Percentiles rank a stretch among this genome's conserved stretches.
Conservation (phyloP, 1,140 invertebrate species). For the Macrostomum lignano region DNA sequence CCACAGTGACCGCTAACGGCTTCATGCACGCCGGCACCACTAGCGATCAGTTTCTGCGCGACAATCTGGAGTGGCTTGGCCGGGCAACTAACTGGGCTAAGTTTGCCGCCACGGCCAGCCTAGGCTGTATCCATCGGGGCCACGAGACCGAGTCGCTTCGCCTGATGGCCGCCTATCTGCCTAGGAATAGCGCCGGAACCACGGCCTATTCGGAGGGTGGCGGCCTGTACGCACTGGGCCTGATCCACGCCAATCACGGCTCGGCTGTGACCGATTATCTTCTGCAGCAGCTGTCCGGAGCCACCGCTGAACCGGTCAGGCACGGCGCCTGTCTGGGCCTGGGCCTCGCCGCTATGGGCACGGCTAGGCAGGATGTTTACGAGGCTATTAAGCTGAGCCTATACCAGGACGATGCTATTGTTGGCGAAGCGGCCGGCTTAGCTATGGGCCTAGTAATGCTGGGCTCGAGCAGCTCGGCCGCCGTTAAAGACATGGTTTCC, state of each 20-base stretch:
- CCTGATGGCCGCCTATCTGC: conserved; percentile 85
- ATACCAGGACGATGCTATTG: conserved; percentile 92
- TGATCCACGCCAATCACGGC: conserved; percentile 98
- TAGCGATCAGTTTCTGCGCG: conserved; percentile 57
- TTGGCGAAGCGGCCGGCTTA: conserved; percentile 71
- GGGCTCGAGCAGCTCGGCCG: conserved; percentile 55
- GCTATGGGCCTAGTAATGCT: conserved; percentile 96
- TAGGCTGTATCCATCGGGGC: conserved; percentile 79
- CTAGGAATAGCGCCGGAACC: conserved; percentile 45
- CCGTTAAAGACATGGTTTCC: conserved; percentile 74
- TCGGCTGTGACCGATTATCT: conserved; percentile 79
- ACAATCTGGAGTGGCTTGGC: conserved; percentile 90
- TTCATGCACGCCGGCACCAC: conserved; percentile 95
- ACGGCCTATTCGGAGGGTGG: conserved; percentile 80
- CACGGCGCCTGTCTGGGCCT: conserved; percentile 87
- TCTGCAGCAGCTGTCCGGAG: conserved; percentile 66
- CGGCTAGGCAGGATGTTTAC: conserved; percentile 37
- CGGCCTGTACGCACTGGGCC: conserved; percentile 73
- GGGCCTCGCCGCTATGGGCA: conserved; percentile 85
- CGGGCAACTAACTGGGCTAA: conserved; percentile 98
- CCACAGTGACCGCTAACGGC: conserved; percentile 88
- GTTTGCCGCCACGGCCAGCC: conserved; percentile 76
- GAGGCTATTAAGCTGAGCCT: conserved; percentile 39
- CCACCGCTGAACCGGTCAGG: conserved; percentile 58
- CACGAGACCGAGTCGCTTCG: conserved; percentile 43